Evolutionary conservation across 1,140 invertebrate genomes (phyloP), one percentile per base, ranked within the genome.

Genomic region (Conus ventricosus): DNA sequence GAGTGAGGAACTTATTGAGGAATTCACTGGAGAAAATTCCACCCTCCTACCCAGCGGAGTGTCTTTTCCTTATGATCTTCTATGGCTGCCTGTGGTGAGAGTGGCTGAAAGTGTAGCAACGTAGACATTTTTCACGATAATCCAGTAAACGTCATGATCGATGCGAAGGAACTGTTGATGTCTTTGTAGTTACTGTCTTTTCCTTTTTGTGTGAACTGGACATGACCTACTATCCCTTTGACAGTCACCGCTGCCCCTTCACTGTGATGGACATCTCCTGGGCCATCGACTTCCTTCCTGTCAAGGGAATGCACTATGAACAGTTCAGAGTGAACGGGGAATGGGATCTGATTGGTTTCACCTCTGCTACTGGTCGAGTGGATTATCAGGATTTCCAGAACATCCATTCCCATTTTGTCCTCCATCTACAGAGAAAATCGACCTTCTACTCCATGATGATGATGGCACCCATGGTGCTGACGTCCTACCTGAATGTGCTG

Each of bases 391-490:
- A 76, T 76, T n/a, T 5, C 8, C 27, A n/a, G 27, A 8, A 27
- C 8, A 27, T 8, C 11, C 7, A 57, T 0, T 5, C 54, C 7
- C 51, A 83, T 91, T 95, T 96, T 2, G 95, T 96, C 90, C 93
- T 96, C 23, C 96, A 95, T 6, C 99, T 99, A 95, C 96, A 98
- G 94, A 97, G 99, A 94, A 97, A 99, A 95, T 99, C 98, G 87
- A 96, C 99, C 90, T 99, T 99, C 96, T 96, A 96, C 92, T 91
- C 95, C 88, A 95, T 95, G 93, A 96, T 96, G 91, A 94, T 96
- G 11, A 95, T 96, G 10, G 10, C 96, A 60, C 96, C 96, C 2
- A 96, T 96, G 90, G 94, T 96, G 90, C 95, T 96, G 95, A 95
- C 96, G 92, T 95, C 95, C 10, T 93, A 94, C 10, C 91, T 96